phyloP scores from a whole-genome alignment of 2,888 invertebrate species.

The Limulus polyphemus region DNA sequence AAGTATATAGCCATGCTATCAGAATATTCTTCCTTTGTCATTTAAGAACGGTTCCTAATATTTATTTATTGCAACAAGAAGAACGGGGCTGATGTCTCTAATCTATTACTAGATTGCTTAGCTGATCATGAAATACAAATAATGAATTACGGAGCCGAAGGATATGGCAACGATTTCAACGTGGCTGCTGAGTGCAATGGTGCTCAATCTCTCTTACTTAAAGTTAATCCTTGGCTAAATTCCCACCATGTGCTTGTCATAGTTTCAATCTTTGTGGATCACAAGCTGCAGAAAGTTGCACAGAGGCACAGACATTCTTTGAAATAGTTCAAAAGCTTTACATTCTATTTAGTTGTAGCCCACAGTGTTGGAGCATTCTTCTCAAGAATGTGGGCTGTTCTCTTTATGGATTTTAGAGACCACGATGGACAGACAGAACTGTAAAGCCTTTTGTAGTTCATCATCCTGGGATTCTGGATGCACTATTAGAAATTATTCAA shows the following conservation, averaged over 20 bases:
- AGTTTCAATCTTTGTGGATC: conserved; percentile 3
- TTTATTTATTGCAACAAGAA: too few species aligned
- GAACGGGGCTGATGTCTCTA: too few species aligned
- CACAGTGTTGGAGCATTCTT: conserved; percentile 6
- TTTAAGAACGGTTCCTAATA: too few species aligned
- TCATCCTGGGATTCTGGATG: conserved; percentile 1
- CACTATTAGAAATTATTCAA: background rate
- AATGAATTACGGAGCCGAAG: too few species aligned
- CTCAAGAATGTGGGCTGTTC: background rate
- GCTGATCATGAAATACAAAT: too few species aligned
- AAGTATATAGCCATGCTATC: too few species aligned
- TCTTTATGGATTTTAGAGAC: background rate
- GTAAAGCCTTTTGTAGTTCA: conserved; percentile 2
- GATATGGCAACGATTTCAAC: too few species aligned
- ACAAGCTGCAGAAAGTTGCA: conserved; percentile 2
- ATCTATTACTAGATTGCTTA: too few species aligned
- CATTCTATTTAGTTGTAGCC: conserved; percentile 6
- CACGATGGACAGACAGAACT: conserved; percentile 1
- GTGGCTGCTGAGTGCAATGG: too few species aligned
- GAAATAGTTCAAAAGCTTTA: conserved; percentile 5
- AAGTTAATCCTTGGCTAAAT: background rate
- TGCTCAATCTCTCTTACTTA: too few species aligned
- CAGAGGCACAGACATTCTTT: conserved; percentile 5
- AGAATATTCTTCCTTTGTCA: too few species aligned
- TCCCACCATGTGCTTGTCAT: conserved; percentile 2